Evolutionary conservation across 2,797 vertebrate genomes (phyloP).

Genomic region (Heteromormyrus szaboi): DNA sequence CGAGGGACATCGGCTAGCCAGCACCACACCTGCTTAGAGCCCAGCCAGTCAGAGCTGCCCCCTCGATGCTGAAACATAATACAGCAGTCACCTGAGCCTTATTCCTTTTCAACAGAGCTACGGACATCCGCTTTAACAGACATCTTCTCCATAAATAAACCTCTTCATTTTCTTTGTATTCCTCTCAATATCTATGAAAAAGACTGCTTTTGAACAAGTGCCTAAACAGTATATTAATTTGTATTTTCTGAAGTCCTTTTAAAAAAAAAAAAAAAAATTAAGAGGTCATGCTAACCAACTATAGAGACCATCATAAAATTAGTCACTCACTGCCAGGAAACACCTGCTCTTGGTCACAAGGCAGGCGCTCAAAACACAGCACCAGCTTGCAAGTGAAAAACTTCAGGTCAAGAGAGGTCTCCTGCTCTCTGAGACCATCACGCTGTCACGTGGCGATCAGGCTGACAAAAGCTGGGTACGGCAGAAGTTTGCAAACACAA

Average conservation of each 20-base stretch:
- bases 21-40: conserved; percentile 18
- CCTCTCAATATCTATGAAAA: not conserved
- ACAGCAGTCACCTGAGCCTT: conserved; percentile 35
- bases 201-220: conserved; percentile 10
- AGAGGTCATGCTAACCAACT: not conserved
- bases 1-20: conserved; percentile 18
- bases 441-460: not conserved
- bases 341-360: not conserved
- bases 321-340: conserved; percentile 4
- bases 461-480: not conserved
- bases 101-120: conserved; percentile 4
- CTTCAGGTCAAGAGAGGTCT: not conserved
- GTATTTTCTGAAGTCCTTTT: not conserved
- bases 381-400: not conserved
- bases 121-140: not conserved
- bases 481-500: not conserved
- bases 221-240: not conserved
- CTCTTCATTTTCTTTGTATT: not conserved
- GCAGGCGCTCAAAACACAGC: not conserved
- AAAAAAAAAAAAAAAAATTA: not conserved
- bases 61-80: conserved; percentile 39
- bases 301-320: not conserved
- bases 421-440: not conserved
- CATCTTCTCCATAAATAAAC: not conserved
- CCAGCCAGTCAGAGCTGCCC: conserved; percentile 27